These are phyloP conservation scores for Nebria salina DNA, from an alignment of 2,888 invertebrate species.

Conservation along the genomic window DNA sequence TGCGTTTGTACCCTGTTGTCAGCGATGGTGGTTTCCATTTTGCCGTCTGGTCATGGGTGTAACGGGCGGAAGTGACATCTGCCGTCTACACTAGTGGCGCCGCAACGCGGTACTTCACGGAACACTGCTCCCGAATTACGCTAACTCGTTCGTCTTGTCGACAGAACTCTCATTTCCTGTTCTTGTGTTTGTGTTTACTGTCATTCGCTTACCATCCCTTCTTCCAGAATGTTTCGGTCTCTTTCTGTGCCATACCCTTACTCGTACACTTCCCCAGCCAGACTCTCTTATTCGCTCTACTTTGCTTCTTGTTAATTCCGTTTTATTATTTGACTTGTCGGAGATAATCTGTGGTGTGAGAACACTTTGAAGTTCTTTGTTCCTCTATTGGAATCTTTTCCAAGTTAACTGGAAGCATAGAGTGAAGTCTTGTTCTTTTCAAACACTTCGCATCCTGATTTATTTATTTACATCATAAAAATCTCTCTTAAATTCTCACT, in stretches of 20 bases:
- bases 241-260: not conserved
- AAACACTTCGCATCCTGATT: constrained; percentile 25
- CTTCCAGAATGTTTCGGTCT: constrained; percentile 43
- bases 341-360: constrained; percentile 39
- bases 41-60: constrained; percentile 38
- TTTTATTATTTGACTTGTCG: constrained; percentile 42
- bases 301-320: constrained; percentile 39
- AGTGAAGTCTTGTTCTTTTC: constrained; percentile 20
- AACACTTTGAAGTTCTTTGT: constrained; percentile 41
- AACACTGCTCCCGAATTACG: constrained; percentile 49
- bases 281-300: constrained; percentile 18
- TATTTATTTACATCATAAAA: constrained; percentile 17
- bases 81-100: constrained; percentile 47
- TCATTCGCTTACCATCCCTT: constrained; percentile 50
- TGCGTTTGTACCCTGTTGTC: constrained; percentile 14
- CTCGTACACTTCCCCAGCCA: not conserved
- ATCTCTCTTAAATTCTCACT: not conserved
- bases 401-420: constrained; percentile 24
- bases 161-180: constrained; percentile 52
- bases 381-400: constrained; percentile 22
- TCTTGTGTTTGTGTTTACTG: constrained; percentile 51
- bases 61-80: constrained; percentile 51
- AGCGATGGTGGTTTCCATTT: constrained; percentile 15
- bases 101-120: constrained; percentile 51
- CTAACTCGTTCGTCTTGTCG: constrained; percentile 46